Percentiles rank a stretch among this genome's conserved stretches.
phyloP scores from a whole-genome alignment of 2,797 vertebrate species.

The Sphenodon punctatus region DNA sequence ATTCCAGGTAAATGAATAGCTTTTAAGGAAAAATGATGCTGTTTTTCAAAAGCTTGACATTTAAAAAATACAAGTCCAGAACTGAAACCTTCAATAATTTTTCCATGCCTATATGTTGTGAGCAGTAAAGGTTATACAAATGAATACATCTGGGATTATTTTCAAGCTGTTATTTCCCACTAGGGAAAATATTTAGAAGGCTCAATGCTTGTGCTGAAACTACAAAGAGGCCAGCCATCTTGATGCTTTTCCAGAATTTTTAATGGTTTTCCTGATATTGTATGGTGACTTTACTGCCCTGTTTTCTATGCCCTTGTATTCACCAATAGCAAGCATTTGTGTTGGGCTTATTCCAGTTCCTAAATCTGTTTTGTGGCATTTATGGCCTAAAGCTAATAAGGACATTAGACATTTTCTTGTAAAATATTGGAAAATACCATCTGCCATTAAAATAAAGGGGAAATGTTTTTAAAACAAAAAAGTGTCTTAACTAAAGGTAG shows the following conservation, averaged over 20 bases:
- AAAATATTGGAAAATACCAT: conserved; percentile 73
- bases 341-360: conserved; percentile 76
- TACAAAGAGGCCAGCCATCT: conserved; percentile 82
- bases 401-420: conserved; percentile 73
- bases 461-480: conserved; percentile 71
- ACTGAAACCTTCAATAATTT: conserved; percentile 80
- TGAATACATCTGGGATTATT: conserved; percentile 87
- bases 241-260: conserved; percentile 81
- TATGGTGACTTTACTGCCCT: conserved; percentile 80
- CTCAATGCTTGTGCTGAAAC: conserved; percentile 73
- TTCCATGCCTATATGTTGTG: conserved; percentile 79
- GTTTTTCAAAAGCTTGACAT: conserved; percentile 81
- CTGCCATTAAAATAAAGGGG: conserved; percentile 66
- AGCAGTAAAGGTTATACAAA: conserved; percentile 79
- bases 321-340: conserved; percentile 74
- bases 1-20: conserved; percentile 83
- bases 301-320: conserved; percentile 69
- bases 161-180: conserved; percentile 83
- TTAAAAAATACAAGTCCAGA: conserved; percentile 78
- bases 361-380: conserved; percentile 80
- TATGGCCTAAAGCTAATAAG: conserved; percentile 78
- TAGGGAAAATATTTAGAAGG: conserved; percentile 83
- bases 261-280: conserved; percentile 83
- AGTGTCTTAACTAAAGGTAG: conserved; percentile 33
- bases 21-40: conserved; percentile 79